Base-by-base conservation (phyloP, 2,888 invertebrate species). In the Drosophila anceps region DNA sequence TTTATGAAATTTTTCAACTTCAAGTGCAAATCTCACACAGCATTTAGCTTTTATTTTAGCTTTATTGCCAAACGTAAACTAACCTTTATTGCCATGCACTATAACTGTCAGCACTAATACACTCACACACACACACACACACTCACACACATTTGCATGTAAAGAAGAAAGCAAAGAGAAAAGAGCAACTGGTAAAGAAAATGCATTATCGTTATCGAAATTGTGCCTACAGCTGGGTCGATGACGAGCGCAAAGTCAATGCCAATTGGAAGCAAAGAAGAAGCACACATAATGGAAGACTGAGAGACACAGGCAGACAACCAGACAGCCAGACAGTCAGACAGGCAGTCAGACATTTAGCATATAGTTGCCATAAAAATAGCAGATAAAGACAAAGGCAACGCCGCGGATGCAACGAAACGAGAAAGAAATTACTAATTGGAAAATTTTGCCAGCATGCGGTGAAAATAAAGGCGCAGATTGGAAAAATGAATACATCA, bases 371-470 rank as follows among this genome's bases (percentile, higher is more conserved):
- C 63, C 66, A 71, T 87, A 82, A 79, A 84, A 84, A 87, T 84
- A 84, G 82, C 54, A 59, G 43, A 72, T 66, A 70, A 79, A 69
- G 59, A 61, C 63, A 65, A 67, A 59, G 69, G 46, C 65, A 59
- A 18, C 41, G 58, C 15, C 53, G 51, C 39, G 57, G 43, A 44
- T 39, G 59, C 63, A 54, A 54, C 54, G 57, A 48, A 53, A 60
- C 58, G 71, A 66, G 50, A 54, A 65, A 74, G 62, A 74, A 69
- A 82, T 75, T 73, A 68, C 86, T 85, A 81, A 88, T 84, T 88
- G 84, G 76, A 84, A 84, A 78, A 81, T 79, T 46, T 76, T 63
- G 51, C 67, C 62, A 58, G 63, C 63, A 67, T 50, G 63, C 66
- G 44, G 69, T 60, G 59, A 65, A 77, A 79, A 75, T 59, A 54